Base-by-base conservation (phyloP, 2,888 invertebrate species). In the Glyphotaelius pellucidus region DNA sequence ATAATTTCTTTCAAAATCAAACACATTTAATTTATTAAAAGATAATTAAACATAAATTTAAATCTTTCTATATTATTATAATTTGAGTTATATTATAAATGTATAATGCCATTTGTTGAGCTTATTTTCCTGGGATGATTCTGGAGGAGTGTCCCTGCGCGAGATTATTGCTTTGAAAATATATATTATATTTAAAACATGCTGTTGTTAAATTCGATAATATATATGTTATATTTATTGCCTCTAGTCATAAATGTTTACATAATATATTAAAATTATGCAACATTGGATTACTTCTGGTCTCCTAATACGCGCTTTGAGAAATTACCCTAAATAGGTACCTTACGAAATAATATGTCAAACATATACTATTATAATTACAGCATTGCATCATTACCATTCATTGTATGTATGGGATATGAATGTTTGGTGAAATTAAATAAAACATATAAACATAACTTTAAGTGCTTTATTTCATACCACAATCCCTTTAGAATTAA, bases 391-490 rank as follows among this genome's bases (percentile, higher is more conserved):
- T 93, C 92, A 93, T 93, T 83, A 93, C 92, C 93, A 93, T 92
- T 93, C 93, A 93, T 93, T 92, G 93, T 92, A 91, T 95, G 96
- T 95, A 95, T 95, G 96, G 95, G 95, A 95, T 95, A 95, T 95
- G 95, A 95, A 95, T 95, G 96, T 95, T 95, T 95, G 94, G 94
- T 94, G 94, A 94, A 94, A 94, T 94, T 94, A 95, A 95, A 94
- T 94, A 94, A 94, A 95, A 94, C 93, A 93, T 93, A 90, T 92
- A 92, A 93, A 90, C 31, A 92, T 91, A 86, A 90, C 90, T 38
- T 91, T 92, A 52, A 30, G n/a, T 91, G 86, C 91, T 91, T 93
- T 93, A 91, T 92, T 92, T 92, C 31, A 25, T 9, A 25, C n/a
- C 67, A 25, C 25, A 9, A 9, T 67, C 5, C 67, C 67, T 67